Evolutionary conservation across 1,140 invertebrate species (phyloP), one percentile per base, ranked within the genome.

Genomic region (Melanaphis sacchari): DNA sequence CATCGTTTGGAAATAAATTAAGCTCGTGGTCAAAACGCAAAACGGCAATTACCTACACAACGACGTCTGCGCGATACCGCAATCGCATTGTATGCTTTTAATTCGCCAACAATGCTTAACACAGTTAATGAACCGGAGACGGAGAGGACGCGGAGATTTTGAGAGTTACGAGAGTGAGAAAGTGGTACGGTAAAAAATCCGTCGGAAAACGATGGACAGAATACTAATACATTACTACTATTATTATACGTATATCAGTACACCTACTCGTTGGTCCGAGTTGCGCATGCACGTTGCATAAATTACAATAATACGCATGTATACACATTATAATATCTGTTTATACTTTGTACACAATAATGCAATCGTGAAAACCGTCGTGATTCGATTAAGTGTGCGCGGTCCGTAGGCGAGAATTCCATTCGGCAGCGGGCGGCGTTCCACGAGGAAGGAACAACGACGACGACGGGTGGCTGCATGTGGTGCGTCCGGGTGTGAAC

Each of bases 331-430:
- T 87, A 87, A 87, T 38, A 88, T 84, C 11, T 81, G 46, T 49
- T 18, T 18, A 49, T 8, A 43, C n/a, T n/a, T n/a, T n/a, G n/a
- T 40, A 54, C 41, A 40, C 31, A 91, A 76, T n/a, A 91, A 76
- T 43, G 40, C 26, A 43, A 43, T 91, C 38, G 24, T 66, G 90
- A 43, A 91, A 91, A 91, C 41, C 41, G 46, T 81, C n/a, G 66
- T 49, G 66, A 92, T 92, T 92, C 66, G 90, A 92, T 92, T 92
- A 92, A 82, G 49, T 49, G 9, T 9, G 59, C 46, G 46, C 36
- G 59, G 59, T 76, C n/a, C 15, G 81, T 24, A 85, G 81, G 46
- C 46, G 91, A 93, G 52, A 66, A 93, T 93, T 85, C 46, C 76
- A 54, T 38, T 41, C 26, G 90, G 43, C 66, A n/a, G 66, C 38